Base-by-base conservation (phyloP, 2,113 vertebrate genomes). In the Fregata magnificens region DNA sequence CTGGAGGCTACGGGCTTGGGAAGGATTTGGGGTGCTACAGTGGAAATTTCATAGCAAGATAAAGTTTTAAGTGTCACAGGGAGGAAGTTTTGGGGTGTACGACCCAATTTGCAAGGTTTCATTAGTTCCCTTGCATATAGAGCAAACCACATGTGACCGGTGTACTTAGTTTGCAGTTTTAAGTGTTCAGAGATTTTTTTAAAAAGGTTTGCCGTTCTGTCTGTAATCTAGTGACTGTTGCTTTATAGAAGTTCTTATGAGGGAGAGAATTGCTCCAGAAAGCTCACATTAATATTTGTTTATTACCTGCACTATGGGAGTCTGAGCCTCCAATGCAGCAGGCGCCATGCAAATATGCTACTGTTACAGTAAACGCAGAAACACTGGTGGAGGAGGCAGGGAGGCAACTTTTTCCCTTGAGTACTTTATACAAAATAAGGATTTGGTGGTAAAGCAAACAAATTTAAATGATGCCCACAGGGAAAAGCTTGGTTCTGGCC, bases 381-480 rank as follows among this genome's bases (percentile, higher is more conserved):
- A 34, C 24, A 22, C 47, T 92, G 81, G 72, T 91, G 89, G 50
- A 91, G 42, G 47, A 87, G 55, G 67, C 38, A 88, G 31, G 50
- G 79, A 93, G 62, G 63, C 26, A 94, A 66, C 66, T 58, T 85
- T 71, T 91, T 47, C 74, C 76, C 90, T 82, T 70, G 91, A 90
- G 71, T 93, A 50, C 82, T 86, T 93, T 63, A 71, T 21, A 81
- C 42, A 74, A 83, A 96, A 89, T 62, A 80, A 93, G 88, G 88
- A 96, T 98, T 97, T 95, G 95, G 79, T 97, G 79, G 79, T 92
- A 96, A 96, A 81, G 66, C 72, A 95, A 96, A 95, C 95, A 96
- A 94, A 94, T 95, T 77, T 90, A 97, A 85, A 95, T 90, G 53
- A 95, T 52, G n/a, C 55, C 90, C 79, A 59, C 66, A 52, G 84